These are phyloP conservation scores for Microctonus hyperodae DNA, from an alignment of 2,888 invertebrate genomes.

Conservation along the genomic window DNA sequence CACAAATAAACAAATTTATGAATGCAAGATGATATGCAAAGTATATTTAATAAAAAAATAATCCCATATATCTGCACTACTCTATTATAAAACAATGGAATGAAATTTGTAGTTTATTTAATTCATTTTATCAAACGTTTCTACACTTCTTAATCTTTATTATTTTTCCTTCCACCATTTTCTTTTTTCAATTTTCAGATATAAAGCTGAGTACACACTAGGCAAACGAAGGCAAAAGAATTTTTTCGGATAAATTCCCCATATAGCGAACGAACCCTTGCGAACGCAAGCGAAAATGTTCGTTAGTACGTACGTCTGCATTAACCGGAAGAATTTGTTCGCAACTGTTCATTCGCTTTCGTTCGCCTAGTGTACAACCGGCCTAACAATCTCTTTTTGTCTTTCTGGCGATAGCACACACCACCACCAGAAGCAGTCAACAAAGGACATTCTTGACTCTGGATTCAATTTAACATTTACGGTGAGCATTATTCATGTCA, in stretches of 20 bases:
- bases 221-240: too few relatives aligned
- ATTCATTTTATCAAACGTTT: not conserved
- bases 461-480: not conserved
- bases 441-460: conserved; percentile 51
- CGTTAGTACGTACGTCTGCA: too few relatives aligned
- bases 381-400: conserved; percentile 13
- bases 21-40: not conserved
- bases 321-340: too few relatives aligned
- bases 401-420: conserved; percentile 35
- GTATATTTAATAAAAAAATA: not conserved
- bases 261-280: too few relatives aligned
- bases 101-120: not conserved
- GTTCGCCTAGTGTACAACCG: too few relatives aligned
- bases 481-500: conserved; percentile 15
- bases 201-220: too few relatives aligned
- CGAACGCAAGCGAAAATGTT: too few relatives aligned
- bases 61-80: not conserved
- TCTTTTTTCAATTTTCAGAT: not conserved
- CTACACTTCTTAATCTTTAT: not conserved
- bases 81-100: not conserved
- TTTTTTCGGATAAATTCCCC: too few relatives aligned
- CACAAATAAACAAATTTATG: not conserved
- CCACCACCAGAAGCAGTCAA: conserved; percentile 36
- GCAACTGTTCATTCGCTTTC: too few relatives aligned
- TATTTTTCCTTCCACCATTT: not conserved